phyloP scores from a whole-genome alignment of 2,797 vertebrate genomes.

The Pseudotriccus pelzelni region DNA sequence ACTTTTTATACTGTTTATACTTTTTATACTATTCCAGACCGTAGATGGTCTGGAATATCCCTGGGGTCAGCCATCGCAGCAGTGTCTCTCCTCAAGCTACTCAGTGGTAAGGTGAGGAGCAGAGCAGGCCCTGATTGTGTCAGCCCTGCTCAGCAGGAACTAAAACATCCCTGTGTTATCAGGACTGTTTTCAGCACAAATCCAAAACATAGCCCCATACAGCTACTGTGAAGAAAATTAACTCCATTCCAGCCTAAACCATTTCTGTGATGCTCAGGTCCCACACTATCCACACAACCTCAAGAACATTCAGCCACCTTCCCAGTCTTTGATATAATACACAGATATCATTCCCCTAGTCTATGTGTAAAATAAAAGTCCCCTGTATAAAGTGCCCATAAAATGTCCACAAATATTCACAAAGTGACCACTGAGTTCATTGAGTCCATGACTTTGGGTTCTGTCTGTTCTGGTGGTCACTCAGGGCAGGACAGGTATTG shows the following conservation, averaged over 20 bases:
- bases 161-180: background rate
- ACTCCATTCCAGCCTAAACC: background rate
- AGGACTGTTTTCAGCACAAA: background rate
- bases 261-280: background rate
- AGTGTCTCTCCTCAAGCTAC: background rate
- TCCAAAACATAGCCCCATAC: background rate
- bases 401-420: background rate
- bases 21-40: background rate
- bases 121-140: background rate
- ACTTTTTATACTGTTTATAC: background rate
- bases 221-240: background rate
- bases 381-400: background rate
- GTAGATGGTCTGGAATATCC: fast-evolving
- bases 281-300: background rate
- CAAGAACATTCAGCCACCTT: background rate
- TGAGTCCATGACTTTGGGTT: background rate
- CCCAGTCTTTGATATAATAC: background rate
- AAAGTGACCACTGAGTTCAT: background rate
- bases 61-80: background rate
- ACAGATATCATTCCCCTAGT: background rate
- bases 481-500: background rate
- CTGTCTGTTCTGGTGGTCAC: background rate
- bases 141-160: background rate
- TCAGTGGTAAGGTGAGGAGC: background rate
- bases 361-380: background rate